Percentiles rank a stretch among this genome's conserved stretches.
Evolutionary conservation across 2,113 vertebrate genomes (phyloP).

Genomic region (Sinocyclocheilus anshuiensis): DNA sequence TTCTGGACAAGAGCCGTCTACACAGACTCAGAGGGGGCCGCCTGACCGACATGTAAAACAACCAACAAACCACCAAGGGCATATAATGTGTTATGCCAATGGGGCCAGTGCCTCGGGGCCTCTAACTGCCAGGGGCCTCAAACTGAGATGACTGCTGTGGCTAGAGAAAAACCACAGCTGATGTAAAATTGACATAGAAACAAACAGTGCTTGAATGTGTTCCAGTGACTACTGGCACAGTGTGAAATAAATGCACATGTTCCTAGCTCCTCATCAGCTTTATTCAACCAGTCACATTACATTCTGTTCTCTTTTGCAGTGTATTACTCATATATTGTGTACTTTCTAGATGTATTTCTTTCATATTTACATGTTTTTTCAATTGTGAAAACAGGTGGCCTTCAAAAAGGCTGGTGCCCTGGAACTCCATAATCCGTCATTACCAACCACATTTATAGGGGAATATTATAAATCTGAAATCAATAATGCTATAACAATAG

Average conservation of each 20-base stretch:
- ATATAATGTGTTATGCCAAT: not conserved
- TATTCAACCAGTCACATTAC: not conserved
- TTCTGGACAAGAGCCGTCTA: not conserved
- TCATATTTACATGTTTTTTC: not conserved
- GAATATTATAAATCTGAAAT: not conserved
- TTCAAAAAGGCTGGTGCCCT: not conserved
- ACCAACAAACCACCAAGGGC: not conserved
- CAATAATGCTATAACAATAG: not conserved
- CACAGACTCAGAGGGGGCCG: not conserved
- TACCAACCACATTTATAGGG: not conserved
- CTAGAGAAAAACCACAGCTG: not conserved
- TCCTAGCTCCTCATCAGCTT: constrained; percentile 17
- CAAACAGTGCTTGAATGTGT: constrained; percentile 10
- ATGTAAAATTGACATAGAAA: constrained; percentile 14
- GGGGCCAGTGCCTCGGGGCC: not conserved
- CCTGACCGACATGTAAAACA: constrained; percentile 10
- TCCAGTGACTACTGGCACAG: not conserved
- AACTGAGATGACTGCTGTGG: not conserved
- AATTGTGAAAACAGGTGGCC: not conserved
- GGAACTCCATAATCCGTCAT: not conserved
- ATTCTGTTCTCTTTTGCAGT: not conserved
- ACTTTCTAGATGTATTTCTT: not conserved
- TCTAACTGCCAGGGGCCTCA: not conserved
- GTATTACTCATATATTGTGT: not conserved
- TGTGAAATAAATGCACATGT: constrained; percentile 23